Evolutionary conservation across 2,797 vertebrate species (phyloP), one percentile per base, ranked within the genome.

Genomic region (Mus spretus): DNA sequence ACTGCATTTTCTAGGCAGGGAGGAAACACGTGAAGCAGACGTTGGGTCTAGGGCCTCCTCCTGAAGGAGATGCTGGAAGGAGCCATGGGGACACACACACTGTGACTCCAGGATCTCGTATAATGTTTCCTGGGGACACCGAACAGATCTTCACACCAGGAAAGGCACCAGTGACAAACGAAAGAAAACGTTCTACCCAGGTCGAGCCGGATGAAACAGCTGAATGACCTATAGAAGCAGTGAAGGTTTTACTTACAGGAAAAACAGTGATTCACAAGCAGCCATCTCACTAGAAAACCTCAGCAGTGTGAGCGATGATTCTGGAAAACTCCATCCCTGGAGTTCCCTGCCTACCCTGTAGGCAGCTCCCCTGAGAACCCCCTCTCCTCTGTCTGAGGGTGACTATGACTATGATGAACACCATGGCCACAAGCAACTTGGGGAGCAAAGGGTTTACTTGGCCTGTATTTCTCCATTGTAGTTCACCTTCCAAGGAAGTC

Each of bases 21-120:
- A 44, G 63, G 6, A 84, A 44, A 70, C 11, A 3, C 0, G 0
- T 0, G 9, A 59, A 44, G 15, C 0, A n/a, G 75, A 37, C 47
- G 0, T 40, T 0, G 12, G 15, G 47, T 22, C 47, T 47, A 37
- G 84, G 24, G 40, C 1, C 13, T 50, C 26, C 15, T 47, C 28
- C 55, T 37, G 75, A n/a, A 91, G 61, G 7, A 6, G 17, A 12
- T 2, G 11, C 50, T 72, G 8, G n/a, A 77, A 57, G 65, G 86
- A 65, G 10, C 34, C 47, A 0, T 17, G 0, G 50, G 70, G 28
- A 34, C 3, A 34, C 50, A 28, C 28, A 17, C 28, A 14, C 12
- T 7, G 4, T 13, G 61, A 63, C 40, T 47, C 28, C 50, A 75
- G 63, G 37, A 55, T 50, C 20, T 63, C 11, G 3, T 53, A 28